Evolutionary conservation across 2,113 vertebrate species (phyloP).

Genomic region (Poeciliopsis occidentalis): DNA sequence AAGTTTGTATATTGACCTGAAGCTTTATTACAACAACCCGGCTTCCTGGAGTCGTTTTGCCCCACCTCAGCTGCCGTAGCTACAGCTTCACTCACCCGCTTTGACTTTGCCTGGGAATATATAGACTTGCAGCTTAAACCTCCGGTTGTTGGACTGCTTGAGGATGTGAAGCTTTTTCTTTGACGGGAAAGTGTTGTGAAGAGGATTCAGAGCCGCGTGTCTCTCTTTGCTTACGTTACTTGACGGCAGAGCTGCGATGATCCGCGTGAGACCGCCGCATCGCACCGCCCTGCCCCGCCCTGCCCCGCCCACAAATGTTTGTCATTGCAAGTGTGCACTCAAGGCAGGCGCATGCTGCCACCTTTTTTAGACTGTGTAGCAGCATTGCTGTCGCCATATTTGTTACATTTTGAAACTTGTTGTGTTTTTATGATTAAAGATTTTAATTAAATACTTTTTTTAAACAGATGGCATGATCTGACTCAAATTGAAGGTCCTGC

Average conservation of each 20-base stretch:
- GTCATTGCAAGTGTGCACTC: conserved; percentile 65
- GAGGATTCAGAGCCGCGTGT: conserved; percentile 37
- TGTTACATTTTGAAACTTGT: conserved; percentile 65
- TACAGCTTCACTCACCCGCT: conserved; percentile 7
- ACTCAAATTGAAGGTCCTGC: conserved; percentile 38
- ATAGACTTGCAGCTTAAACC: conserved; percentile 16
- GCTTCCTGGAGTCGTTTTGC: conserved; percentile 15
- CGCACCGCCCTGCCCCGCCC: conserved; percentile 17
- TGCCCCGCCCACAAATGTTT: conserved; percentile 56
- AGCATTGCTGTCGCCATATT: conserved; percentile 59
- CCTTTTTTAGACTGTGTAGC: conserved; percentile 62
- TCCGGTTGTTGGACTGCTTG: conserved; percentile 48
- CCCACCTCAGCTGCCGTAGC: conserved; percentile 32
- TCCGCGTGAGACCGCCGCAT: conserved; percentile 30
- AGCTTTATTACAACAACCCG: conserved; percentile 18
- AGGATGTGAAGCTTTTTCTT: conserved; percentile 56
- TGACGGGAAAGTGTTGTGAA: conserved; percentile 33
- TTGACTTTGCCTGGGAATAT: conserved; percentile 30
- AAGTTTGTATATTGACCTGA: conserved; percentile 7
- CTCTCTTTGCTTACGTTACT: conserved; percentile 63
- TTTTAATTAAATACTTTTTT: conserved; percentile 35
- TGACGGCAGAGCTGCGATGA: conserved; percentile 58
- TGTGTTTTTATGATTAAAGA: conserved; percentile 47
- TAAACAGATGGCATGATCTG: conserved; percentile 45
- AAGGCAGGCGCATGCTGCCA: conserved; percentile 70